Evolutionary conservation across 2,797 vertebrate species (phyloP).

Genomic region (Rhinoraja longicauda): DNA sequence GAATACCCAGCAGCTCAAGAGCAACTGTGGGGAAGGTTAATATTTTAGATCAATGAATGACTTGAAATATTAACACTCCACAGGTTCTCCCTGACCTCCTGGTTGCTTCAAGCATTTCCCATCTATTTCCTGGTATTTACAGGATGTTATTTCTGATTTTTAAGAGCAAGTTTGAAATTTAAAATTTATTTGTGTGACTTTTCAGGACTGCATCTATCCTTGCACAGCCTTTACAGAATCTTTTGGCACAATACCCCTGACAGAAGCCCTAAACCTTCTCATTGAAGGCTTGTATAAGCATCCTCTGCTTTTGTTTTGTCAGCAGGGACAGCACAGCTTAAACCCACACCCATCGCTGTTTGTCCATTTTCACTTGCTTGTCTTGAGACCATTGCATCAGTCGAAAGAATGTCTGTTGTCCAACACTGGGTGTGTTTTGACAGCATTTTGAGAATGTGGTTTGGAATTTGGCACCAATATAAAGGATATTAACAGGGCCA

Average conservation of each 20-base stretch:
- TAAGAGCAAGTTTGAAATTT: too few species aligned
- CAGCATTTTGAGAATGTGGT: constrained; percentile 35
- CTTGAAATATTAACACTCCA: too few species aligned
- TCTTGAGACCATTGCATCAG: neutral
- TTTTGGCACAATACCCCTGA: neutral
- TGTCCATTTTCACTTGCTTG: neutral
- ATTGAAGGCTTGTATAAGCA: neutral
- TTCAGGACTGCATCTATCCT: neutral
- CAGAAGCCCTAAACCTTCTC: neutral
- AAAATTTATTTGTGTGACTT: neutral
- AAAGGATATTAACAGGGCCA: constrained; percentile 34
- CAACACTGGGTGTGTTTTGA: constrained; percentile 36
- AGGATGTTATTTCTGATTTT: too few species aligned
- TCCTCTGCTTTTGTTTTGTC: neutral
- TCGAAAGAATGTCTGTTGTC: constrained; percentile 23
- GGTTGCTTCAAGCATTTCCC: too few species aligned
- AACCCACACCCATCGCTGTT: neutral
- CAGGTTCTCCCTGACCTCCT: too few species aligned
- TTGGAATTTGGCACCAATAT: constrained; percentile 36
- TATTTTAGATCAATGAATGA: too few species aligned
- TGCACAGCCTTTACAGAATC: neutral
- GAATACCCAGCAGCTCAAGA: too few species aligned
- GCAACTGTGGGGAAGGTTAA: too few species aligned
- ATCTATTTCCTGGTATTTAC: too few species aligned
- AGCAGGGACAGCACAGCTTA: neutral